Conservation (phyloP, 1,140 invertebrate species). For the Drosophila pachea region DNA sequence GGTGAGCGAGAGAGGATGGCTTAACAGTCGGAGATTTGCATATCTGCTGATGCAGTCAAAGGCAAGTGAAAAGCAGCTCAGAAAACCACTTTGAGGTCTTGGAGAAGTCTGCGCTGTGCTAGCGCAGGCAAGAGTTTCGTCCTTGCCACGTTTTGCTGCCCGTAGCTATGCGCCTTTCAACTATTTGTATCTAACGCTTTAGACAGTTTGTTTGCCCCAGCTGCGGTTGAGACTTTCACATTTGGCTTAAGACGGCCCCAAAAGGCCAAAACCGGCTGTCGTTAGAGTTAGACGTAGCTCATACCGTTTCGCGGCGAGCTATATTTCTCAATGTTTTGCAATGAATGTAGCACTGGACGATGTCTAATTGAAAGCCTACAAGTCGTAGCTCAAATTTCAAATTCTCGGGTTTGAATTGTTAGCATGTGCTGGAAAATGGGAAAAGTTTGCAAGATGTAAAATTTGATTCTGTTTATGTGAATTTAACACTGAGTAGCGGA, state of each 20-base stretch:
- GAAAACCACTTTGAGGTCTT: slow-evolving; percentile 36
- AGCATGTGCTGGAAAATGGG: slow-evolving; percentile 11
- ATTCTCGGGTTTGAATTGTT: slow-evolving; percentile 7
- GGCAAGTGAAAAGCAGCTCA: slow-evolving; percentile 38
- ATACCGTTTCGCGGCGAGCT: no score
- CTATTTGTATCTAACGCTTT: slow-evolving; percentile 14
- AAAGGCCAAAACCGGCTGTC: slow-evolving; percentile 9
- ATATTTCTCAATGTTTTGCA: no score
- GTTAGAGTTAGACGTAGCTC: no score
- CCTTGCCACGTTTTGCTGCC: slow-evolving; percentile 7
- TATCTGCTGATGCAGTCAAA: slow-evolving; percentile 54
- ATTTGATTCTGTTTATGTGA: slow-evolving; percentile 34
- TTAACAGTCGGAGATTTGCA: slow-evolving; percentile 49
- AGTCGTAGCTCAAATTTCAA: not conserved
- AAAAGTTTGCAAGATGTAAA: slow-evolving; percentile 22
- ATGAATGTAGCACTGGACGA: no score
- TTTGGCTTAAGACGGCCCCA: slow-evolving; percentile 37
- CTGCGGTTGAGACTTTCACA: slow-evolving; percentile 47
- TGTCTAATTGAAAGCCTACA: no score
- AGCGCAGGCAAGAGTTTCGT: not conserved
- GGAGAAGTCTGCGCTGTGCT: slow-evolving; percentile 8
- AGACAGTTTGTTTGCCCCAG: slow-evolving; percentile 18
- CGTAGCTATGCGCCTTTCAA: not conserved
- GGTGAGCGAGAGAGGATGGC: not conserved
- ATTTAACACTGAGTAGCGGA: slow-evolving; percentile 13